Conservation (phyloP, 1,140 invertebrate species). For the Aphelenchoides avenae region DNA sequence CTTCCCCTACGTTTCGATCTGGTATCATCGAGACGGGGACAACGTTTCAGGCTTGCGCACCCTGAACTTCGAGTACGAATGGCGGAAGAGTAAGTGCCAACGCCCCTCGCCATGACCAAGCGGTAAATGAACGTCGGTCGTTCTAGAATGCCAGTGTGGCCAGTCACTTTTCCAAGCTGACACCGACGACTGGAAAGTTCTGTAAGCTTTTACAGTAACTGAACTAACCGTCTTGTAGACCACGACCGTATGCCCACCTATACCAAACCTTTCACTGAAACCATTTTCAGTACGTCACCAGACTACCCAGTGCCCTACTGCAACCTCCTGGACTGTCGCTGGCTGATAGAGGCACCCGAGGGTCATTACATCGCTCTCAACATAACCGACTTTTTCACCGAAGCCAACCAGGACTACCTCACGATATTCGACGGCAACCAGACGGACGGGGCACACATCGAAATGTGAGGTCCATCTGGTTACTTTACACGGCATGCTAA, state of each 20-base stretch:
- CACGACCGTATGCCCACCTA: too few relatives aligned
- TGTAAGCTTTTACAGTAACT: too few relatives aligned
- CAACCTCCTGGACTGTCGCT: constrained; percentile 14
- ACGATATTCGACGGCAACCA: constrained; percentile 32
- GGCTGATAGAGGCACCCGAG: constrained; percentile 19
- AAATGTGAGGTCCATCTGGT: constrained; percentile 21
- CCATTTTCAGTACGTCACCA: constrained; percentile 15
- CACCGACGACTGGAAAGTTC: constrained; percentile 10
- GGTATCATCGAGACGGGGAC: constrained; percentile 36
- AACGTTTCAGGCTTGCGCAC: background rate
- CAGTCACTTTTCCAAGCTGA: constrained; percentile 11
- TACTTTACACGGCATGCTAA: background rate
- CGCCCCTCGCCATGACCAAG: too few relatives aligned
- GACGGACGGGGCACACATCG: constrained; percentile 21
- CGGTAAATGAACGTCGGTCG: too few relatives aligned
- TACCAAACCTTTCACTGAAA: too few relatives aligned
- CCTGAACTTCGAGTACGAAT: constrained; percentile 27
- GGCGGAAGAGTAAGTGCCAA: constrained; percentile 27
- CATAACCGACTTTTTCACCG: constrained; percentile 19
- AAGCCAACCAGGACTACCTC: constrained; percentile 35
- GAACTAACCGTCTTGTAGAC: too few relatives aligned
- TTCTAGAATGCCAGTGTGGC: constrained; percentile 32
- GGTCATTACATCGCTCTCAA: constrained; percentile 21
- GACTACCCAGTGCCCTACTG: constrained; percentile 34
- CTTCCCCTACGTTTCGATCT: constrained; percentile 5